Conservation (phyloP, 2,888 invertebrate species). For the Sarcophaga rosellei region DNA sequence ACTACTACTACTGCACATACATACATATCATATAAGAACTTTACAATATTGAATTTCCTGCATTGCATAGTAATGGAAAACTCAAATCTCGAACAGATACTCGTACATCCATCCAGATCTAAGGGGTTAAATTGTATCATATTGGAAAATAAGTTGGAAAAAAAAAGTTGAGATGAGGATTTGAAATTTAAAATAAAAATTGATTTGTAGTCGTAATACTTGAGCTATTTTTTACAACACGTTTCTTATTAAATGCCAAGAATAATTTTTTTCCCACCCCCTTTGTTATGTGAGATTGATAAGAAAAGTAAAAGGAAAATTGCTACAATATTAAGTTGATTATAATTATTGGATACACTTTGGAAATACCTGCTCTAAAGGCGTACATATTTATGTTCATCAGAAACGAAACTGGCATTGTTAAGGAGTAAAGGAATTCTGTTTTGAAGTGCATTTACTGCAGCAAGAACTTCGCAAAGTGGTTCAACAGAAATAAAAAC, state of each 20-base stretch:
- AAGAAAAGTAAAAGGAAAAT: constrained; percentile 7
- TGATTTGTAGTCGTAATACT: constrained; percentile 56
- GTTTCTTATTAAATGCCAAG: constrained; percentile 46
- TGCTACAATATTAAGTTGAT: neutral
- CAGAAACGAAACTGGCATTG: too few relatives aligned
- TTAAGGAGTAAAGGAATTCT: too few relatives aligned
- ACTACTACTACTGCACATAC: neutral
- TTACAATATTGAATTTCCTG: constrained; percentile 34
- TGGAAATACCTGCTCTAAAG: neutral
- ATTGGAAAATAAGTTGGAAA: neutral
- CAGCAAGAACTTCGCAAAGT: too few relatives aligned
- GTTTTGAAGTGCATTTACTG: too few relatives aligned
- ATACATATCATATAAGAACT: constrained; percentile 6
- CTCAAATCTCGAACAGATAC: neutral
- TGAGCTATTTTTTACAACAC: constrained; percentile 47
- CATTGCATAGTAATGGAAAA: constrained; percentile 57
- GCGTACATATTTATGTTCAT: too few relatives aligned
- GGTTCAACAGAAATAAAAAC: too few relatives aligned
- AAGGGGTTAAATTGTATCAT: constrained; percentile 40
- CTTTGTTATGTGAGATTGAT: neutral
- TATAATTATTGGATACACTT: neutral
- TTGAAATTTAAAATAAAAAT: constrained; percentile 50
- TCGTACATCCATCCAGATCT: neutral
- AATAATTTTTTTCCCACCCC: neutral
- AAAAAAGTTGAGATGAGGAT: neutral